phyloP scores from a whole-genome alignment of 2,888 invertebrate species.

The Perdita meconis region DNA sequence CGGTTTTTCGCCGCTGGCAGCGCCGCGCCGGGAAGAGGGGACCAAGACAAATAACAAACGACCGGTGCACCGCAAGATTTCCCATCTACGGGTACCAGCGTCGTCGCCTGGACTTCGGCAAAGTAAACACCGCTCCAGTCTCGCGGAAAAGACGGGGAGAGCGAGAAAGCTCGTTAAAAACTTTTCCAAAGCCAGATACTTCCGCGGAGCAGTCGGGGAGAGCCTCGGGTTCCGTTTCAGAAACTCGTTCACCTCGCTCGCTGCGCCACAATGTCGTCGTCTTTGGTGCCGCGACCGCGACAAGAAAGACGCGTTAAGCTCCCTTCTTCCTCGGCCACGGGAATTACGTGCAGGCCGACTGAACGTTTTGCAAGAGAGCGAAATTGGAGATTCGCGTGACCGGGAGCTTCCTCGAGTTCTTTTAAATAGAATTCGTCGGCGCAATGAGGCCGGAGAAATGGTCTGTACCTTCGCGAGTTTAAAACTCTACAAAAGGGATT shows the following conservation, averaged over 20 bases:
- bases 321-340: conserved; percentile 38
- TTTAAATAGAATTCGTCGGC: conserved; percentile 9
- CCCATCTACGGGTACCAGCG: conserved; percentile 72
- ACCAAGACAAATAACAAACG: conserved; percentile 68
- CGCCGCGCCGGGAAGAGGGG: not conserved
- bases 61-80: conserved; percentile 60
- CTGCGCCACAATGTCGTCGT: conserved; percentile 25
- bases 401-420: conserved; percentile 1
- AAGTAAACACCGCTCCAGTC: conserved; percentile 65
- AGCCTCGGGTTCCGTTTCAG: conserved; percentile 54
- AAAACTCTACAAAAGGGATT: not conserved
- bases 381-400: conserved; percentile 39
- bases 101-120: conserved; percentile 63
- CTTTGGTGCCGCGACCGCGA: conserved; percentile 6
- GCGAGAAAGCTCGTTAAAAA: conserved; percentile 75
- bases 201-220: conserved; percentile 19
- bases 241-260: conserved; percentile 50
- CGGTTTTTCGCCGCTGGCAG: conserved; percentile 56
- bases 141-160: conserved; percentile 62
- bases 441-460: not conserved
- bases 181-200: conserved; percentile 72
- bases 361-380: conserved; percentile 20
- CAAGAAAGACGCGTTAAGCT: conserved; percentile 44
- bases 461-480: not conserved
- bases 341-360: conserved; percentile 30